Percentiles rank a stretch among this genome's conserved stretches.
These are phyloP conservation scores for Apomyelois bistriatella DNA, from an alignment of 2,888 invertebrate genomes.

Conservation along the genomic window DNA sequence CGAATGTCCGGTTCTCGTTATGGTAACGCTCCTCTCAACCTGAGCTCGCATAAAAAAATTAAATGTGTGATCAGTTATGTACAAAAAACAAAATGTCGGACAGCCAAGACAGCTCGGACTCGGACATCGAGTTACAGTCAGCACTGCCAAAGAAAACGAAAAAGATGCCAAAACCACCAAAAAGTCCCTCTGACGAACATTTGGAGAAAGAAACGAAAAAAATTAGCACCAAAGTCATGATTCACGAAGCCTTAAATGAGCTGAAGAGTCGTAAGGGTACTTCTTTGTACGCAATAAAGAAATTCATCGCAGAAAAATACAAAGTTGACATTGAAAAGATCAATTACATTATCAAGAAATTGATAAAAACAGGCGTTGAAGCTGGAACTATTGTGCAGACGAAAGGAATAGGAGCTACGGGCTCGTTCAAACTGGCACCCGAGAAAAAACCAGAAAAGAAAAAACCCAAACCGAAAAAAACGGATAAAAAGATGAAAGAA, in stretches of 20 bases:
- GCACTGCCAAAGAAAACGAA: constrained; percentile 29
- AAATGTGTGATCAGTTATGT: not conserved
- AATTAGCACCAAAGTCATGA: constrained; percentile 53
- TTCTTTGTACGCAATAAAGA: constrained; percentile 63
- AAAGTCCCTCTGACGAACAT: constrained; percentile 32
- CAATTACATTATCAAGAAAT: constrained; percentile 54
- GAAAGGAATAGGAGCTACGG: constrained; percentile 58
- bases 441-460: constrained; percentile 34
- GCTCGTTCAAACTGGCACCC: constrained; percentile 56
- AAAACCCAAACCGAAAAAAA: constrained; percentile 27
- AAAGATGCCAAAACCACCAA: constrained; percentile 26
- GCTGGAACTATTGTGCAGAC: constrained; percentile 51
- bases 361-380: constrained; percentile 51
- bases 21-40: not conserved
- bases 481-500: constrained; percentile 18
- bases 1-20: not conserved
- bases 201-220: constrained; percentile 40
- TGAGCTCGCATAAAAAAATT: not conserved
- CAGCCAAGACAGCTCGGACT: too few relatives aligned
- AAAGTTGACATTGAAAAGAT: constrained; percentile 47
- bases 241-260: constrained; percentile 46
- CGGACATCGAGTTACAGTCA: constrained; percentile 38
- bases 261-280: constrained; percentile 57
- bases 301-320: constrained; percentile 49
- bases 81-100: constrained; percentile 19